phyloP scores from a whole-genome alignment of 2,113 vertebrate species.

The Siniperca knerii region DNA sequence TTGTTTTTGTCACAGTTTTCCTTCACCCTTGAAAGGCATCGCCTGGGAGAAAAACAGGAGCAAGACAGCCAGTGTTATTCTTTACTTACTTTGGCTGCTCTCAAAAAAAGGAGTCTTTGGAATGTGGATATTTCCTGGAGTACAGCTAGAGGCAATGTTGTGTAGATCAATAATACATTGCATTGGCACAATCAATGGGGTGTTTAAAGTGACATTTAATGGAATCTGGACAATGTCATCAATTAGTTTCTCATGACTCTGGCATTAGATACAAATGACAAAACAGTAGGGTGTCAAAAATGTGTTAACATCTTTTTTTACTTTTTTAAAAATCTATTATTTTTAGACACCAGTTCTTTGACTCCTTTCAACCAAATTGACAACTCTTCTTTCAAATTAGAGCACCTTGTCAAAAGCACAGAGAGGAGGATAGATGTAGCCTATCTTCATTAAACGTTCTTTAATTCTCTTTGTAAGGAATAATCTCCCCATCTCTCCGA shows the following conservation, averaged over 20 bases:
- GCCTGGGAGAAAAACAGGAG: slow-evolving; percentile 57
- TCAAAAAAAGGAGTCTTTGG: slow-evolving; percentile 40
- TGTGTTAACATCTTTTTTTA: slow-evolving; percentile 23
- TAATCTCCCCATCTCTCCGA: slow-evolving; percentile 73
- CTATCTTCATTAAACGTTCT: slow-evolving; percentile 77
- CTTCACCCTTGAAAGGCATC: slow-evolving; percentile 66
- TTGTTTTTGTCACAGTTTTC: slow-evolving; percentile 72
- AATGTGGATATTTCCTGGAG: slow-evolving; percentile 53
- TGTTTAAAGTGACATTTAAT: slow-evolving; percentile 48
- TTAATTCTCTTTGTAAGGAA: slow-evolving; percentile 81
- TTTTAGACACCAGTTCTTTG: slow-evolving; percentile 47
- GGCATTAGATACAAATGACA: slow-evolving; percentile 17
- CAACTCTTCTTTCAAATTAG: slow-evolving; percentile 57
- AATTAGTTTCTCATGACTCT: slow-evolving; percentile 5
- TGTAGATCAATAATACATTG: slow-evolving; percentile 52
- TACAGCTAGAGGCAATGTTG: slow-evolving; percentile 50
- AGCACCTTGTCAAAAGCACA: slow-evolving; percentile 63
- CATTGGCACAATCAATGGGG: slow-evolving; percentile 5
- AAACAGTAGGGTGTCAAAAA: slow-evolving; percentile 25
- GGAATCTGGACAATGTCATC: neutral
- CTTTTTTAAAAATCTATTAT: slow-evolving; percentile 26
- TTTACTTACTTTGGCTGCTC: slow-evolving; percentile 48
- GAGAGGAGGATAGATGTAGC: slow-evolving; percentile 57
- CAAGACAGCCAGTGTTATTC: slow-evolving; percentile 47
- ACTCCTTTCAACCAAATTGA: slow-evolving; percentile 54